Base-by-base conservation (phyloP, 2,888 invertebrate genomes). In the Trachelus troglodyta region DNA sequence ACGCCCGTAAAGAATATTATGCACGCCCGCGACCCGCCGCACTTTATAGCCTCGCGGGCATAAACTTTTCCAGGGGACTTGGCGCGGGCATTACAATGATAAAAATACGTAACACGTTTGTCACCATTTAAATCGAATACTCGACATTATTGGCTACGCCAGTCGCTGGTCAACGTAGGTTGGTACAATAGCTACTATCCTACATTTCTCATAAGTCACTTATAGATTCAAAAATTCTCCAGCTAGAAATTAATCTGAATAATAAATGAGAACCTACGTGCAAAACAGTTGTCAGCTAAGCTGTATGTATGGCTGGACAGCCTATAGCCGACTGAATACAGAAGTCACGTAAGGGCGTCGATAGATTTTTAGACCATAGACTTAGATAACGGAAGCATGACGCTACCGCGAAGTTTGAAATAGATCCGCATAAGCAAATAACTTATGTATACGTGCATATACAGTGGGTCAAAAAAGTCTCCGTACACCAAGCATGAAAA, bases 1-100 rank as follows among this genome's bases (percentile, higher is more conserved):
- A 35, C 75, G 30, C 11, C 68, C 78, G 76, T 78, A 76, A 56
- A 76, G 76, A 76, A 78, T 78, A 78, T 78, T 76, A 78, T 77
- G 73, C 76, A 76, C 30, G 75, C 71, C 30, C 73, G 75, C 30
- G 12, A 30, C 40, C 35, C 69, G 69, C 34, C 34, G 33, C 68
- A 12, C 33, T 69, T 40, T 34, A 71, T 34, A 23, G 40, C 40
- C 40, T 56, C 40, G 40, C 40, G 23, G 23, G 23, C 23, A 56
- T 56, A 56, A 56, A 56, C 40, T 56, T 56, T 56, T 56, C 23
- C 23, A 56, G 23, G 40, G 1, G 40, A 56, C 40, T 56, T 23
- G 40, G 40, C 40, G 40, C 40, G 40, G 23, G 23, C 40, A 56
- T 56, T 56, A 9, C 40, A 56, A 56, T 6, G 40, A 56, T 23